A percentile compares a stretch with the other conserved stretches of the same genome.
phyloP scores from a whole-genome alignment of 2,113 vertebrate species.

The Hyperopisus bebe region DNA sequence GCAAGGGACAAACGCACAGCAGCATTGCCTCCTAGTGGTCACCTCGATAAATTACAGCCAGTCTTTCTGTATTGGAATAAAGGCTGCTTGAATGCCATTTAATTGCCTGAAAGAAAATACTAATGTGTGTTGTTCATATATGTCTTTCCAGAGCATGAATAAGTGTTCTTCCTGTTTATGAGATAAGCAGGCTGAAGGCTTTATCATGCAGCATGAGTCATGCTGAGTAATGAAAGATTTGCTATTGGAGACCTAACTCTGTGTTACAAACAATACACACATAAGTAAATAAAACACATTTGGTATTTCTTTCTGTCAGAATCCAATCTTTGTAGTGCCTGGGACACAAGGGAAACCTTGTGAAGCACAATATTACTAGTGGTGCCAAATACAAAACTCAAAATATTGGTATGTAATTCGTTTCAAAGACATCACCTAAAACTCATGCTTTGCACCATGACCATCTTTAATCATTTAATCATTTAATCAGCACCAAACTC shows the following conservation, averaged over 20 bases:
- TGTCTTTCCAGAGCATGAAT: background rate
- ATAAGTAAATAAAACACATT: background rate
- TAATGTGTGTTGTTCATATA: background rate
- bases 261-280: background rate
- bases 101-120: background rate
- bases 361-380: background rate
- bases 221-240: background rate
- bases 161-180: background rate
- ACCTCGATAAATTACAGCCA: background rate
- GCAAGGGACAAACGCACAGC: background rate
- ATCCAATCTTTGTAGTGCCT: background rate
- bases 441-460: background rate
- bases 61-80: background rate
- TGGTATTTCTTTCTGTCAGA: background rate
- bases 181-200: background rate
- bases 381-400: background rate
- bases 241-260: background rate
- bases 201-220: background rate
- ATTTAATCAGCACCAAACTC: background rate
- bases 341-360: background rate
- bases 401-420: background rate
- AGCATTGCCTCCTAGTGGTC: background rate
- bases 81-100: background rate
- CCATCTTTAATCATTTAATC: background rate
- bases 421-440: background rate